These are phyloP conservation scores for Quadroppia sp. DNA, from an alignment of 2,888 invertebrate species.

Conservation along the genomic window DNA sequence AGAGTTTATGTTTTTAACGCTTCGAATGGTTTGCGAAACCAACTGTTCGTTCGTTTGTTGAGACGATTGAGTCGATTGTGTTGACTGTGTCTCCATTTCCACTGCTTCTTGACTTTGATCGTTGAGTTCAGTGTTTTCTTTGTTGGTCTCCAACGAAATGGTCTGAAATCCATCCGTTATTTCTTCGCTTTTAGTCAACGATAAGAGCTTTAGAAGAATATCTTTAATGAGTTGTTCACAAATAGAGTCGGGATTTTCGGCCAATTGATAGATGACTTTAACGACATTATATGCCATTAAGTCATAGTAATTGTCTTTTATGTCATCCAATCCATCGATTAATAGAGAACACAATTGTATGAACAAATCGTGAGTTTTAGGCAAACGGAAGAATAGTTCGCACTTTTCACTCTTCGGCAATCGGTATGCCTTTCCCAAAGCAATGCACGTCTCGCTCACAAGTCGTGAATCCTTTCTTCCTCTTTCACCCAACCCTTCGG, in stretches of 20 bases:
- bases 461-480: constrained; percentile 58
- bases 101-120: not conserved
- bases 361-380: constrained; percentile 60
- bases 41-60: not conserved
- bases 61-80: not conserved
- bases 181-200: constrained; percentile 8
- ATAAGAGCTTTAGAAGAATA: constrained; percentile 27
- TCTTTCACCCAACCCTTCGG: constrained; percentile 63
- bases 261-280: constrained; percentile 61
- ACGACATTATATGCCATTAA: constrained; percentile 61
- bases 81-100: not conserved
- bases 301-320: constrained; percentile 58
- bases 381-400: constrained; percentile 53
- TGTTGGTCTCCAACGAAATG: not conserved
- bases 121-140: constrained; percentile 2
- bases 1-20: constrained; percentile 27
- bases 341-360: constrained; percentile 56
- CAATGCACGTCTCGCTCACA: constrained; percentile 60
- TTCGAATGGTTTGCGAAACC: not conserved
- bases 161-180: constrained; percentile 4
- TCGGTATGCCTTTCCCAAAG: constrained; percentile 56
- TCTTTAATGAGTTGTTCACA: constrained; percentile 50
- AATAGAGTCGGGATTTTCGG: constrained; percentile 60
- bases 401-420: constrained; percentile 49
- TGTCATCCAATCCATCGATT: constrained; percentile 55